Percentiles rank a stretch among this genome's conserved stretches.
These are phyloP conservation scores for Microhierax caerulescens DNA, from an alignment of 2,797 vertebrate genomes.

Conservation along the genomic window DNA sequence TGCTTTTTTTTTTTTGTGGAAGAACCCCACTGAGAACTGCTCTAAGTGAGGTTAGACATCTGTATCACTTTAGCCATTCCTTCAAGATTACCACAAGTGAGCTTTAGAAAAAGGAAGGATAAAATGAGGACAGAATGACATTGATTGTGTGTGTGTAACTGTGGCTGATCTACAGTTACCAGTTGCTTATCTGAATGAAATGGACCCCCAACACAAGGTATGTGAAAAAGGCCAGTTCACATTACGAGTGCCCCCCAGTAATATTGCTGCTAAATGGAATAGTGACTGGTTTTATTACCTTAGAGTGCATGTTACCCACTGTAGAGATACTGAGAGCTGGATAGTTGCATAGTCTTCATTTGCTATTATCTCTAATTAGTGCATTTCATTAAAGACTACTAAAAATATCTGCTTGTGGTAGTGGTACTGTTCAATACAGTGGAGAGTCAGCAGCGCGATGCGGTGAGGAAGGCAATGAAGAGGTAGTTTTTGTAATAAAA, in stretches of 20 bases:
- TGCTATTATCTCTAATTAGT: not conserved
- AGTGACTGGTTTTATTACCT: not conserved
- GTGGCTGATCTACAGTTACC: not conserved
- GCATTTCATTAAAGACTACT: not conserved
- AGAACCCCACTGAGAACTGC: not conserved
- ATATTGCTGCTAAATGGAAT: not conserved
- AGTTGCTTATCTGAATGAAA: not conserved
- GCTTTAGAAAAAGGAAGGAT: not conserved
- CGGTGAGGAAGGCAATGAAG: not conserved
- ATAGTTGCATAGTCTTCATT: not conserved
- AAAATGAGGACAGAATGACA: not conserved
- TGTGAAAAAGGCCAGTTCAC: not conserved
- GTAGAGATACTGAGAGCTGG: not conserved
- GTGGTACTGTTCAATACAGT: not conserved
- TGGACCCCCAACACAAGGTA: not conserved
- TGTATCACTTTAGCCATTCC: not conserved
- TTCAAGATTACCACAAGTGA: not conserved
- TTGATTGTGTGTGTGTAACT: not conserved
- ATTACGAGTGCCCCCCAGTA: not conserved
- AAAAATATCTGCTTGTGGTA: not conserved
- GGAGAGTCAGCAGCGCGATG: not conserved
- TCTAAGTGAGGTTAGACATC: not conserved
- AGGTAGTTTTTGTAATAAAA: not conserved
- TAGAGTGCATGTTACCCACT: not conserved
- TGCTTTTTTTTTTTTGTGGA: not conserved